A percentile compares a stretch with the other conserved stretches of the same genome.
These are phyloP conservation scores for Malurus leucopterus DNA, from an alignment of 2,797 vertebrate genomes.

Conservation along the genomic window DNA sequence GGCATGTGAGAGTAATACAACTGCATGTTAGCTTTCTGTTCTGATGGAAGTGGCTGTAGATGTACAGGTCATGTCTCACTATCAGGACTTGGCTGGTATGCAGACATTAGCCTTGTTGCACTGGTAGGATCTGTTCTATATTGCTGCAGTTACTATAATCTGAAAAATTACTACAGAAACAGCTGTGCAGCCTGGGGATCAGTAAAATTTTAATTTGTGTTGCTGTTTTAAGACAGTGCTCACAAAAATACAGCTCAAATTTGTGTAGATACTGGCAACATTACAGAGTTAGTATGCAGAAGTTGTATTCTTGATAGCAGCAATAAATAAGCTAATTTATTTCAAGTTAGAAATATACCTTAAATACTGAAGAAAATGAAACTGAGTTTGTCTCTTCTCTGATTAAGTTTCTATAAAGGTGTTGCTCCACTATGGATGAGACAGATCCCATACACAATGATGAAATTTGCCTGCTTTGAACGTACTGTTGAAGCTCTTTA, in stretches of 20 bases:
- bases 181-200: neutral
- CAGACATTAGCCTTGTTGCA: slow-evolving; percentile 69
- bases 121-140: neutral
- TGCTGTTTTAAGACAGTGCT: neutral
- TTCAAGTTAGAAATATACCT: neutral
- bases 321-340: neutral
- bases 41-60: slow-evolving; percentile 73
- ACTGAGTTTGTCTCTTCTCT: neutral
- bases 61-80: slow-evolving; percentile 59
- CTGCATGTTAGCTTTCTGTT: slow-evolving; percentile 81
- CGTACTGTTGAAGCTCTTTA: slow-evolving; percentile 95
- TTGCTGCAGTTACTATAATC: neutral
- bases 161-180: neutral
- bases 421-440: slow-evolving; percentile 98
- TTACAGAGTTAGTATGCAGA: neutral
- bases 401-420: slow-evolving; percentile 93
- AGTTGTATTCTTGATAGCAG: neutral
- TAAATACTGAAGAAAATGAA: neutral
- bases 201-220: neutral
- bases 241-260: neutral
- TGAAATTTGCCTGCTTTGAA: slow-evolving; percentile 98
- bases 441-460: slow-evolving; percentile 99
- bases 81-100: slow-evolving; percentile 77
- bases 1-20: slow-evolving; percentile 91
- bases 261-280: neutral